A percentile compares a stretch with the other conserved stretches of the same genome.
These are phyloP conservation scores for Drosophila equinoxialis DNA, from an alignment of 1,140 invertebrate genomes.

Conservation along the genomic window DNA sequence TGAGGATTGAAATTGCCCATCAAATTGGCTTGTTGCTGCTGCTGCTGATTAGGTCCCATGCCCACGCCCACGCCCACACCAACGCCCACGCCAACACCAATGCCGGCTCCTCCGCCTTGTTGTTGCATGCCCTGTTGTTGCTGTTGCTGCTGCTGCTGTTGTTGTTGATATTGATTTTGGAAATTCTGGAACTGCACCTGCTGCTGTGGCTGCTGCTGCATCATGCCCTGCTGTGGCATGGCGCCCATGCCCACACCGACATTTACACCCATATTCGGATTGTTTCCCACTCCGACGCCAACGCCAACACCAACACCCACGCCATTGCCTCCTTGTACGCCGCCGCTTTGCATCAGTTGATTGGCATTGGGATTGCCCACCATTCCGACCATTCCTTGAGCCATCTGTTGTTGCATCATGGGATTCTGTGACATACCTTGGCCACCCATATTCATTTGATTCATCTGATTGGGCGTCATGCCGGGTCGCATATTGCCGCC, in stretches of 20 bases:
- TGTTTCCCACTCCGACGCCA: slow-evolving; percentile 31
- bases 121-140: slow-evolving; percentile 71
- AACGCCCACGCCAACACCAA: slow-evolving; percentile 39
- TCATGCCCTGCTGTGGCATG: slow-evolving; percentile 75
- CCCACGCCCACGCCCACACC: slow-evolving; percentile 82
- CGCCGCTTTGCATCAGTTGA: slow-evolving; percentile 64
- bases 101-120: slow-evolving; percentile 51
- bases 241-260: slow-evolving; percentile 55
- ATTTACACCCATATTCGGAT: slow-evolving; percentile 17
- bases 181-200: slow-evolving; percentile 82
- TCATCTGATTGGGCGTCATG: slow-evolving; percentile 83
- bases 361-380: slow-evolving; percentile 83
- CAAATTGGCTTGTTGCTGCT: slow-evolving; percentile 82
- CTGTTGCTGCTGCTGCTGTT: slow-evolving; percentile 63
- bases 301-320: slow-evolving; percentile 60
- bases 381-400: slow-evolving; percentile 84
- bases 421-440: slow-evolving; percentile 84
- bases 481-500: slow-evolving; percentile 82
- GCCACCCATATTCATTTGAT: slow-evolving; percentile 84
- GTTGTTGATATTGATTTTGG: slow-evolving; percentile 71
- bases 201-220: slow-evolving; percentile 65
- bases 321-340: slow-evolving; percentile 54
- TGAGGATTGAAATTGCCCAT: slow-evolving; percentile 81
- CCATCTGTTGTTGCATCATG: slow-evolving; percentile 84
- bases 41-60: slow-evolving; percentile 62